Base-by-base conservation (phyloP, 2,888 invertebrate genomes). In the Pyrocoelia pectoralis region DNA sequence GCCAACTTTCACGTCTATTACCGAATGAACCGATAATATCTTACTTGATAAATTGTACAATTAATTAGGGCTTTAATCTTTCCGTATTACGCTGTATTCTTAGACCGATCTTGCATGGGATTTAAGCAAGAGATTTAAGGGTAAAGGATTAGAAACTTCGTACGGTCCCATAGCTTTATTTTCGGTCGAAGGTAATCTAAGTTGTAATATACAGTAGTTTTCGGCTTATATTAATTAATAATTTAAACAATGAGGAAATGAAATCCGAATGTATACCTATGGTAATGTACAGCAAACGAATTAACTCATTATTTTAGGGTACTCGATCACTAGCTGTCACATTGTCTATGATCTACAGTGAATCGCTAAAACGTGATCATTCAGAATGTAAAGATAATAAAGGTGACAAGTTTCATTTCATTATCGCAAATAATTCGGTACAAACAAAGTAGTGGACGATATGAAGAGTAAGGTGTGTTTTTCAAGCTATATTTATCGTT, bases 391-490 rank as follows among this genome's bases (percentile, higher is more conserved):
- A 67, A 58, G 69, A 69, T 66, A 69, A 66, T 68, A 46, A 63
- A 56, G 57, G 17, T 59, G 56, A 59, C 59, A 51, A 64, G 55
- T 62, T 63, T 63, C 67, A 67, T 69, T 68, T 61, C 67, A 68
- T 69, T 69, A 69, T 68, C 55, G 58, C 62, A 64, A 66, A 68
- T 67, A 69, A 69, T 69, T 61, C 69, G 59, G 64, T 54, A n/a
- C 65, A 56, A 55, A 49, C 61, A 8, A 53, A 66, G 66, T 60
- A 57, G 61, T 61, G 65, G 67, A 50, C 64, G 64, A 64, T 64
- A 64, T 67, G 63, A 49, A 60, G 55, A 56, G 55, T 60, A 29
- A 33, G 41, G 52, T 60, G 61, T 56, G 54, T 56, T 56, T 63
- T 67, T 56, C 64, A 50, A 46, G 52, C 51, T 48, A 18, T 61